Conservation (phyloP, 2,113 vertebrate genomes). For the Phaetusa simplex region DNA sequence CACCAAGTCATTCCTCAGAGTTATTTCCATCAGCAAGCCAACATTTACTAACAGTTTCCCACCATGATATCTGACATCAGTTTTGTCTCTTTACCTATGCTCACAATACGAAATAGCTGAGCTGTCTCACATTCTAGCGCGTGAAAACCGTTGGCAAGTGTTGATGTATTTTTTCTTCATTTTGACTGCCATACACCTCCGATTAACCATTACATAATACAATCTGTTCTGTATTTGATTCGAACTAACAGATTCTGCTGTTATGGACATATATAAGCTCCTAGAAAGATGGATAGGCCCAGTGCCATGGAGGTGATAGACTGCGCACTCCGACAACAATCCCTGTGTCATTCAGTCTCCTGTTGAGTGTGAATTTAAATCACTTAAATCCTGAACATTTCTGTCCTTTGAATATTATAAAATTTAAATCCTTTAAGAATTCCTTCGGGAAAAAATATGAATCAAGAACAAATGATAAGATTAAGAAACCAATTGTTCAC, state of each 20-base stretch:
- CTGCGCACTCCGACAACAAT: slow-evolving; percentile 10
- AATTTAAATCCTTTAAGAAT: slow-evolving; percentile 64
- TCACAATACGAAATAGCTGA: not conserved
- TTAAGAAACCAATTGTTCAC: slow-evolving; percentile 62
- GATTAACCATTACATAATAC: slow-evolving; percentile 13
- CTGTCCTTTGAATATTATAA: slow-evolving; percentile 44
- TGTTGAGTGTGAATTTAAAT: slow-evolving; percentile 56
- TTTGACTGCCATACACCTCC: slow-evolving; percentile 2
- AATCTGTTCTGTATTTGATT: slow-evolving; percentile 33
- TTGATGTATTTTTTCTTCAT: not conserved
- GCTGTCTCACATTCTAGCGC: not conserved
- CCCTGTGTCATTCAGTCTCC: slow-evolving; percentile 5
- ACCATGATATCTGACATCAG: not conserved
- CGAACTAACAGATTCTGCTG: slow-evolving; percentile 8
- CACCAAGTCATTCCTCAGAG: not conserved
- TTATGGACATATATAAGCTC: not conserved
- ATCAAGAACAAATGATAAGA: slow-evolving; percentile 50
- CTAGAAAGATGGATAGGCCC: slow-evolving; percentile 5
- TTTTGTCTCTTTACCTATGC: not conserved
- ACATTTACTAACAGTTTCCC: not conserved
- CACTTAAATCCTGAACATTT: slow-evolving; percentile 51
- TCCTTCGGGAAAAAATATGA: not conserved
- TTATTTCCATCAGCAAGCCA: not conserved
- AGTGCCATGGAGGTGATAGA: slow-evolving; percentile 12
- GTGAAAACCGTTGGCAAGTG: slow-evolving; percentile 25